A percentile compares a stretch with the other conserved stretches of the same genome.
Conservation (phyloP, 2,797 vertebrate species). For the Apogon talboti region DNA sequence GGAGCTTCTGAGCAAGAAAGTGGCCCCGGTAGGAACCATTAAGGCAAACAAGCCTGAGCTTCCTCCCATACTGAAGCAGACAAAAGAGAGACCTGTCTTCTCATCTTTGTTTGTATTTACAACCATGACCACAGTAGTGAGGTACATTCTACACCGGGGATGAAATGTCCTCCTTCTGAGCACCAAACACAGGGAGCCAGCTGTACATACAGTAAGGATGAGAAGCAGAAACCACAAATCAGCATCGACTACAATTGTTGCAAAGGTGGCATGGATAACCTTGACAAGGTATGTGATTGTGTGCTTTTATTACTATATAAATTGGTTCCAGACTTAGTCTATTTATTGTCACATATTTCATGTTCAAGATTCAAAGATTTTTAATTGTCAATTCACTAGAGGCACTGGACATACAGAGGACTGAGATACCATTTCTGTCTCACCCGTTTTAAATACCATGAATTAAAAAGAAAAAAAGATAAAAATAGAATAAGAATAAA, state of each 20-base stretch:
- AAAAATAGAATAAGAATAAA: no score
- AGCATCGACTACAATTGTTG: background rate
- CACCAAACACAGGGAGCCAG: no score
- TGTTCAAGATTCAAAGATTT: no score
- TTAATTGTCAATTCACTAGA: no score
- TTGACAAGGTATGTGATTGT: slow-evolving; percentile 6
- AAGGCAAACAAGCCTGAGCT: slow-evolving; percentile 4
- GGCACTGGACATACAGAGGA: no score
- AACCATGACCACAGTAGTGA: background rate
- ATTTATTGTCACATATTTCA: no score
- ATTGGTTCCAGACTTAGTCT: background rate
- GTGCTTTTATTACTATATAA: background rate
- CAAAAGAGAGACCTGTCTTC: background rate
- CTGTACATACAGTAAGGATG: background rate
- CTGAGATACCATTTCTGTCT: no score
- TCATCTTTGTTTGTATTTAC: slow-evolving; percentile 1
- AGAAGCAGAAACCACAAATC: background rate
- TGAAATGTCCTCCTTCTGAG: background rate
- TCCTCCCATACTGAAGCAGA: background rate
- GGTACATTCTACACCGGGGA: background rate
- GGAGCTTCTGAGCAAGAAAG: slow-evolving; percentile 4
- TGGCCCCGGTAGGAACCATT: slow-evolving; percentile 3
- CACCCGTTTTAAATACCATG: no score
- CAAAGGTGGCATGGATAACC: slow-evolving; percentile 8
- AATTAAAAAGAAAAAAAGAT: no score